Conservation (phyloP, 1,140 invertebrate genomes). For the Campodea augens region DNA sequence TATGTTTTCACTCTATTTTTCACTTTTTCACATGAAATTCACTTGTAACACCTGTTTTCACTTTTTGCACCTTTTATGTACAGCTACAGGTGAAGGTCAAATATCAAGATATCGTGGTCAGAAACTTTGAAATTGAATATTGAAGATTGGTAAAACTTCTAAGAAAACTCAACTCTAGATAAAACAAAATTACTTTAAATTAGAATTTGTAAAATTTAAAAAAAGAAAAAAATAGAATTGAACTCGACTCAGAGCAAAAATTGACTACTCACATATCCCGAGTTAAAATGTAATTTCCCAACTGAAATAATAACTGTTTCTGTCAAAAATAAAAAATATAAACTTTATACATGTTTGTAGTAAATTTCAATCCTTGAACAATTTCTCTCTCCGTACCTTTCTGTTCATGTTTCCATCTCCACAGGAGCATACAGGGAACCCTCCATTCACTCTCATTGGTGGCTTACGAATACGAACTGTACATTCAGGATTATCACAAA, state of each 20-base stretch:
- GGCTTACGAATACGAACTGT: slow-evolving; percentile 40
- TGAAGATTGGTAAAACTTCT: too few species aligned
- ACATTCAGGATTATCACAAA: slow-evolving; percentile 78
- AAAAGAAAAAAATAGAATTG: background rate
- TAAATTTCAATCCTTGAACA: slow-evolving; percentile 7
- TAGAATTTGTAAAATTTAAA: background rate
- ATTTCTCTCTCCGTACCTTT: slow-evolving; percentile 27
- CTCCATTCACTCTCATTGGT: slow-evolving; percentile 35
- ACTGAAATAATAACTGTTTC: slow-evolving; percentile 10
- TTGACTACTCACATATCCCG: too few species aligned
- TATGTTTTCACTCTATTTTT: too few species aligned
- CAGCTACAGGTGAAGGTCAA: too few species aligned
- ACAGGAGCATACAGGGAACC: slow-evolving; percentile 59
- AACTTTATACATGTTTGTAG: slow-evolving; percentile 8
- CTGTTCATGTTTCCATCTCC: slow-evolving; percentile 47
- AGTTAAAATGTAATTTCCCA: background rate
- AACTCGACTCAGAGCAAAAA: too few species aligned
- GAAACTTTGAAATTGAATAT: too few species aligned
- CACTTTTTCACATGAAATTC: too few species aligned
- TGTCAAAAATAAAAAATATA: slow-evolving; percentile 7
- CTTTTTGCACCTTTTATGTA: too few species aligned
- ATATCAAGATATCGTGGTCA: too few species aligned
- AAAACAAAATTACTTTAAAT: too few species aligned
- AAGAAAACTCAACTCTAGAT: too few species aligned
- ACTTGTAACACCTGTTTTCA: too few species aligned